phyloP scores from a whole-genome alignment of 2,113 vertebrate species.

The Osmerus mordax region DNA sequence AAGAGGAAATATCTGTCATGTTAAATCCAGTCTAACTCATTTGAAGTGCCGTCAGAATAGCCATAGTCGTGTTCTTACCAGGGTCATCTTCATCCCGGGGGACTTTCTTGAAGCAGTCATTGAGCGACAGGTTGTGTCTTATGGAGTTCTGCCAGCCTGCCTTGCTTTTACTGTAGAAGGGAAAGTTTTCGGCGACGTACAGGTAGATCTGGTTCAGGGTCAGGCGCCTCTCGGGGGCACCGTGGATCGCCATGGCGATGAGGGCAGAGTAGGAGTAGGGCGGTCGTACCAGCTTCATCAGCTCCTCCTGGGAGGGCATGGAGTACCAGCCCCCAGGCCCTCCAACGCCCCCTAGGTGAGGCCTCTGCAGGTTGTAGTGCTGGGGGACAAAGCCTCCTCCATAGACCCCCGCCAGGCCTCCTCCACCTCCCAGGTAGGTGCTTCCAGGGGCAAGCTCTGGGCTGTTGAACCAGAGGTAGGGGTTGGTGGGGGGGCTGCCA shows the following conservation, averaged over 20 bases:
- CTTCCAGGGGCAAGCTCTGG: constrained; percentile 68
- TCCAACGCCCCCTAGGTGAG: constrained; percentile 67
- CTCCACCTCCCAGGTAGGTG: constrained; percentile 36
- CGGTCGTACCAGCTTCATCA: constrained; percentile 86
- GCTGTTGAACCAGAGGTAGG: constrained; percentile 77
- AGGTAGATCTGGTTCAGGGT: constrained; percentile 96
- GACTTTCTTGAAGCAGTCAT: constrained; percentile 90
- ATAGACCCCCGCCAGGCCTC: constrained; percentile 45
- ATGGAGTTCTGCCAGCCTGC: constrained; percentile 94
- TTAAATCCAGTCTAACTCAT: no score
- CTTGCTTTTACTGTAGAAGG: constrained; percentile 91
- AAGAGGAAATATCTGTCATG: no score
- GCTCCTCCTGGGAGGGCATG: constrained; percentile 78
- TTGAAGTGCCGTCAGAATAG: neutral
- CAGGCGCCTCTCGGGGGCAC: constrained; percentile 81
- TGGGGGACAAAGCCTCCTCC: constrained; percentile 72
- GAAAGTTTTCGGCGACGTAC: constrained; percentile 90
- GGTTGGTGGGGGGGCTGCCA: constrained; percentile 57
- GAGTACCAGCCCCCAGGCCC: constrained; percentile 82
- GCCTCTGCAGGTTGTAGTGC: constrained; percentile 74
- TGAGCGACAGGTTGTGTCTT: constrained; percentile 87
- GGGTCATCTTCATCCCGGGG: constrained; percentile 84
- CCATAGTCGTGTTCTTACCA: constrained; percentile 66
- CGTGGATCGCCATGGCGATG: constrained; percentile 95
- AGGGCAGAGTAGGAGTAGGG: constrained; percentile 96